Evolutionary conservation across 23 tunicate species (phyloP).

Genomic region (Trididemnum clinides): DNA sequence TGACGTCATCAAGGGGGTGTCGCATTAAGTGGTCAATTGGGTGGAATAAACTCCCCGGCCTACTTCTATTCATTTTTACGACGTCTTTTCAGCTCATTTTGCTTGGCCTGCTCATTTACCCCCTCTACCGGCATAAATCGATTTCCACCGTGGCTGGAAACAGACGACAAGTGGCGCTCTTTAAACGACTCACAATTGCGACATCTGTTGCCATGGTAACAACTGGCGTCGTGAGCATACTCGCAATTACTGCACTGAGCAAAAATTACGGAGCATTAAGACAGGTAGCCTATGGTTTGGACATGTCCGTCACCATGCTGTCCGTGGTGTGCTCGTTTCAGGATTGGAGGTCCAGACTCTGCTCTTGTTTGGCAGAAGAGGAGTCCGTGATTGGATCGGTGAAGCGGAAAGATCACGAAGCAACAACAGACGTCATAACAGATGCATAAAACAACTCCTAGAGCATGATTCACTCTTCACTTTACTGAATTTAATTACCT

Average conservation of each 20-base stretch:
- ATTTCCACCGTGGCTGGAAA: neutral
- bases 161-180: neutral
- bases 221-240: constrained; percentile 15
- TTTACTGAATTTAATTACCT: too few relatives aligned
- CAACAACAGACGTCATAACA: neutral
- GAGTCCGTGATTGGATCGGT: constrained; percentile 44
- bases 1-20: constrained; percentile 43
- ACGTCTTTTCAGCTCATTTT: constrained; percentile 60
- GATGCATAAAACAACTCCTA: too few relatives aligned
- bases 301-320: constrained; percentile 31
- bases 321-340: constrained; percentile 49
- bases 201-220: constrained; percentile 38
- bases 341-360: constrained; percentile 64
- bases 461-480: too few relatives aligned
- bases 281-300: constrained; percentile 51
- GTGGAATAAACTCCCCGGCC: constrained; percentile 56
- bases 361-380: constrained; percentile 9
- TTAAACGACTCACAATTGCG: constrained; percentile 53
- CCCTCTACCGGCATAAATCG: constrained; percentile 43
- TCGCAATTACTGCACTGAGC: constrained; percentile 29
- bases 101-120: constrained; percentile 67
- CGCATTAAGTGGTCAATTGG: constrained; percentile 11
- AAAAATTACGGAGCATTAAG: constrained; percentile 22
- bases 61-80: constrained; percentile 46
- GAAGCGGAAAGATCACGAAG: constrained; percentile 18